Conservation (phyloP, 2,888 invertebrate species). For the Drosophila conformis region DNA sequence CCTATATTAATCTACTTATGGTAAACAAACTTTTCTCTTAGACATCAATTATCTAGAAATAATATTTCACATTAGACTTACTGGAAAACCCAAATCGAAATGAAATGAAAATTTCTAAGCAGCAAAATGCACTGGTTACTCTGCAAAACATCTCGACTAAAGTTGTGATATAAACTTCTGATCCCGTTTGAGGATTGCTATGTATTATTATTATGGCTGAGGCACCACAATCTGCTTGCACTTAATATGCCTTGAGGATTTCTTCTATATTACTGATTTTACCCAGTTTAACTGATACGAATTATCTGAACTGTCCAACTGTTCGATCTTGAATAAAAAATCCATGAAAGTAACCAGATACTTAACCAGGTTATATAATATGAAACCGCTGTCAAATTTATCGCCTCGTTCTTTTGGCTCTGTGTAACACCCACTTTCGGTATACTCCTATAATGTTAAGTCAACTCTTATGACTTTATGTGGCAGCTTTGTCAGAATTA, state of each 20-base stretch:
- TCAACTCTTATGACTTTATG: constrained; percentile 30
- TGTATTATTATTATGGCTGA: neutral
- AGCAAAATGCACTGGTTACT: neutral
- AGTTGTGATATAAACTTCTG: neutral
- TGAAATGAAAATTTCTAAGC: neutral
- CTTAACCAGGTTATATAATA: no score
- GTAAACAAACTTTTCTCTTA: neutral
- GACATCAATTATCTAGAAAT: neutral
- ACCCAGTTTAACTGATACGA: neutral
- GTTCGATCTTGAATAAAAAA: no score
- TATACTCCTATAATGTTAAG: constrained; percentile 10
- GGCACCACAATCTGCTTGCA: neutral
- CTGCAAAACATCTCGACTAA: rapidly evolving
- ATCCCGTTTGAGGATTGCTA: neutral
- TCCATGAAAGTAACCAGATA: no score
- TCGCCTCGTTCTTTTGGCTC: neutral
- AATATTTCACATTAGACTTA: neutral
- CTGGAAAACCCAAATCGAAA: rapidly evolving
- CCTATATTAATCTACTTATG: neutral
- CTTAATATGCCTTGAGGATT: neutral
- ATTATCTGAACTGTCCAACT: no score
- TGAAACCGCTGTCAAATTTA: no score
- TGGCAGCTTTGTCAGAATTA: constrained; percentile 28
- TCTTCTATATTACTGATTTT: neutral
- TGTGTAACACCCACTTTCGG: constrained; percentile 18